A percentile compares a stretch with the other conserved stretches of the same genome.
Conservation (phyloP, 1,140 invertebrate genomes). For the Drosophila elegans region DNA sequence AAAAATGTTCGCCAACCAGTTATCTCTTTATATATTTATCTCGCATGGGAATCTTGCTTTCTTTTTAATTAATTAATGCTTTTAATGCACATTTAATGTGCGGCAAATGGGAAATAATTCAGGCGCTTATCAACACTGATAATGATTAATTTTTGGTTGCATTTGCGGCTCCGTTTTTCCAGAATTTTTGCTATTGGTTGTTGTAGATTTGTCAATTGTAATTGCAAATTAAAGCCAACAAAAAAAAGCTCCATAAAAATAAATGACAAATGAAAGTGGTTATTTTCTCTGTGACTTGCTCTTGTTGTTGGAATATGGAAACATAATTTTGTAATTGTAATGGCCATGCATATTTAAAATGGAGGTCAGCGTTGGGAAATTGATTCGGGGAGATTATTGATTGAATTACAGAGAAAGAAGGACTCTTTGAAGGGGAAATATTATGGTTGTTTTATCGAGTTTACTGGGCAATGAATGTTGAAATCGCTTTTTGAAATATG, state of each 20-base stretch:
- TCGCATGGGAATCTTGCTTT: neutral
- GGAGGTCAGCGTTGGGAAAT: constrained; percentile 51
- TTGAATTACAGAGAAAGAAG: constrained; percentile 26
- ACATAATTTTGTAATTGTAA: constrained; percentile 62
- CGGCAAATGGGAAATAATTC: constrained; percentile 77
- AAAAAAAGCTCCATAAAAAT: constrained; percentile 29
- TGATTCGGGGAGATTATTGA: constrained; percentile 55
- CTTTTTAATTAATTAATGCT: constrained; percentile 70
- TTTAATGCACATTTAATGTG: constrained; percentile 77
- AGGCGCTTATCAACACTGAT: constrained; percentile 74
- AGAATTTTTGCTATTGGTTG: constrained; percentile 1
- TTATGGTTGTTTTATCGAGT: constrained; percentile 42
- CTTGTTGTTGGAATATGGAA: constrained; percentile 26
- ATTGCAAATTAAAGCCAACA: constrained; percentile 46
- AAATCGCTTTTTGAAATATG: constrained; percentile 49
- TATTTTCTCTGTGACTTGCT: constrained; percentile 8
- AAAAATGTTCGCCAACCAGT: too few species aligned
- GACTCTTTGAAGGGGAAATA: constrained; percentile 11
- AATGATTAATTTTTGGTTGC: constrained; percentile 74
- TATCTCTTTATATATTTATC: neutral
- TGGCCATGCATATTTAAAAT: constrained; percentile 60
- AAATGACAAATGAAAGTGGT: constrained; percentile 58
- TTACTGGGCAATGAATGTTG: constrained; percentile 35
- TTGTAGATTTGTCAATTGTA: constrained; percentile 49
- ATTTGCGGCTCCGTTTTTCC: constrained; percentile 28